A percentile compares a stretch with the other conserved stretches of the same genome.
These are phyloP conservation scores for Phaethornis superciliosus DNA, from an alignment of 2,113 vertebrate genomes.

Conservation along the genomic window DNA sequence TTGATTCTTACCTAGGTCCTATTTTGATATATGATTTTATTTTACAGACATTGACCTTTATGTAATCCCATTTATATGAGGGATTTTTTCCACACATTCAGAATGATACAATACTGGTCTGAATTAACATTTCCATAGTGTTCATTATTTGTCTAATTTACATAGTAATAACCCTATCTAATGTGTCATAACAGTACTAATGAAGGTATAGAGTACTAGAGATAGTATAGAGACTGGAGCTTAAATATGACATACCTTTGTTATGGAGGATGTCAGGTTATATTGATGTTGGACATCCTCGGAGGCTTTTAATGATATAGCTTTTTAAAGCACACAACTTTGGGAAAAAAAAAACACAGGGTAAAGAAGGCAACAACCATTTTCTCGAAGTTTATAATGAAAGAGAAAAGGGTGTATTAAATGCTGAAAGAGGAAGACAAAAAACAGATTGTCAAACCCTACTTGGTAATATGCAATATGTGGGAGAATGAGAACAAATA, in stretches of 20 bases:
- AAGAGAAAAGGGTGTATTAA: not conserved
- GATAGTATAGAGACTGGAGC: conserved; percentile 47
- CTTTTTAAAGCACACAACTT: not conserved
- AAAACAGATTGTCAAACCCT: not conserved
- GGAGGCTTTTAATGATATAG: not conserved
- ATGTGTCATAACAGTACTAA: conserved; percentile 47
- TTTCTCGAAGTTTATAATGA: not conserved
- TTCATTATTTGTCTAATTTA: conserved; percentile 75
- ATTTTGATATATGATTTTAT: conserved; percentile 68
- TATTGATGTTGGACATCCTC: conserved; percentile 3
- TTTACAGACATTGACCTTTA: conserved; percentile 73
- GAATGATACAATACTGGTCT: conserved; percentile 46
- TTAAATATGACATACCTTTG: conserved; percentile 44
- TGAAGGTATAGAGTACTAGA: conserved; percentile 43
- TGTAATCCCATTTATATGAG: conserved; percentile 63
- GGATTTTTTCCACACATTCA: conserved; percentile 40
- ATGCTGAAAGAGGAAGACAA: not conserved
- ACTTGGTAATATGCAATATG: not conserved
- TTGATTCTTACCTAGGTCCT: conserved; percentile 67
- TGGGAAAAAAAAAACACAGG: not conserved
- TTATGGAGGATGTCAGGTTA: not conserved
- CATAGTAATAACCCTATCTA: conserved; percentile 66
- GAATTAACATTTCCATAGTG: conserved; percentile 60
- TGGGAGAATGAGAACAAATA: not conserved
- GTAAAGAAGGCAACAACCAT: not conserved